A percentile compares a stretch with the other conserved stretches of the same genome.
phyloP scores from a whole-genome alignment of 1,140 invertebrate genomes.

The Megalonaias nervosa region DNA sequence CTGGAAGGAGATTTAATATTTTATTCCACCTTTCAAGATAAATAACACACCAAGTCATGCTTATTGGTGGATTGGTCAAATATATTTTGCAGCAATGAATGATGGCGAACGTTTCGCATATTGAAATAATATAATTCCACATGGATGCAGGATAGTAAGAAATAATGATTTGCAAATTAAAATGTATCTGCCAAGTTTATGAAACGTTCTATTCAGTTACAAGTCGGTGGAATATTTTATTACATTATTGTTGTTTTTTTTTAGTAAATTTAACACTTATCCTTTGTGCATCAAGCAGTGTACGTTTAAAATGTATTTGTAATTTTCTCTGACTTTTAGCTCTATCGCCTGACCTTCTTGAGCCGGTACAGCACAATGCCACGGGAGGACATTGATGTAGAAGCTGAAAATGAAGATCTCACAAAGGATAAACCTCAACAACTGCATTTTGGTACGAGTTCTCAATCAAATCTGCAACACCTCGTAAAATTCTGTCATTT shows the following conservation, averaged over 20 bases:
- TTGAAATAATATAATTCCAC: no score
- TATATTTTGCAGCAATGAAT: background rate
- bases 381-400: constrained; percentile 52
- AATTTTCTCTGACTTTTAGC: constrained; percentile 40
- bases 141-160: no score
- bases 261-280: no score
- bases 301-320: background rate
- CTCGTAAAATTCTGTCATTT: background rate
- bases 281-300: background rate
- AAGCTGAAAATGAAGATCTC: constrained; percentile 12
- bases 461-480: background rate
- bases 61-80: no score
- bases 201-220: no score
- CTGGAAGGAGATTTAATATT: background rate
- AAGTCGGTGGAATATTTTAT: no score
- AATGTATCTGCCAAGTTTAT: no score
- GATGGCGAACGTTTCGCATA: background rate
- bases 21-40: background rate
- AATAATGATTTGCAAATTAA: no score
- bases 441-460: background rate
- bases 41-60: background rate
- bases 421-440: background rate
- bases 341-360: constrained; percentile 65
- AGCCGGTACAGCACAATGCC: constrained; percentile 52
- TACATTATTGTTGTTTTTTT: no score